Base-by-base conservation (phyloP, 2,888 invertebrate species). In the Pollenia griseotomentosa region DNA sequence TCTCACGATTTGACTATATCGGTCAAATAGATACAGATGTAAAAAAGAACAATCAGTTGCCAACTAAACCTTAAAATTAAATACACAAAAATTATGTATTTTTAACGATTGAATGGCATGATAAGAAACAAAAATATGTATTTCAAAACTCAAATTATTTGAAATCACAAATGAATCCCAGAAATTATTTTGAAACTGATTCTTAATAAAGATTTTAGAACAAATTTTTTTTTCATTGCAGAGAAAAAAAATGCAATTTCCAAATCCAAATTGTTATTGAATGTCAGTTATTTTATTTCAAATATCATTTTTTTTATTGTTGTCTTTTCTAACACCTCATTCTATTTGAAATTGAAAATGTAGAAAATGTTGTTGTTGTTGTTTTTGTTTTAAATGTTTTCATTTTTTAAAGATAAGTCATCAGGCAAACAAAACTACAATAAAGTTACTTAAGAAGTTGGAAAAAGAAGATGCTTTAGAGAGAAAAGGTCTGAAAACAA, bases 1-100 rank as follows among this genome's bases (percentile, higher is more conserved):
- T 84, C 86, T 87, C 87, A 87, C 87, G 84, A 87, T 84, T 87
- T 81, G 84, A 78, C 87, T 84, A 87, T 84, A 87, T 87, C 84
- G 87, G 87, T 87, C 81, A 87, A 87, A 84, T 78, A 84, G 81
- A 84, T 87, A 73, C 78, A 83, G 42, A 65, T 65, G 59, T 5
- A 48, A 82, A 68, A 78, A 44, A 19, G 46, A n/a, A 53, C 55
- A 55, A 48, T 33, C 42, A 83, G 46, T 9, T 19, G 23, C 14
- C 53, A 78, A 53, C 19, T 53, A 74, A 42, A 53, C 53, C 11
- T 33, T 6, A n/a, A 70, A 55, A 61, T 75, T 75, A 48, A 63
- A 33, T 63, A 40, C 44, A 74, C 19, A 40, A 75, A 19, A 51
- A 75, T 59, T 51, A 42, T 46, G 23, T 63, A 55, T 61, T 68